Percentiles rank a stretch among this genome's conserved stretches.
These are phyloP conservation scores for Lasius platythorax DNA, from an alignment of 2,888 invertebrate genomes.

Conservation along the genomic window DNA sequence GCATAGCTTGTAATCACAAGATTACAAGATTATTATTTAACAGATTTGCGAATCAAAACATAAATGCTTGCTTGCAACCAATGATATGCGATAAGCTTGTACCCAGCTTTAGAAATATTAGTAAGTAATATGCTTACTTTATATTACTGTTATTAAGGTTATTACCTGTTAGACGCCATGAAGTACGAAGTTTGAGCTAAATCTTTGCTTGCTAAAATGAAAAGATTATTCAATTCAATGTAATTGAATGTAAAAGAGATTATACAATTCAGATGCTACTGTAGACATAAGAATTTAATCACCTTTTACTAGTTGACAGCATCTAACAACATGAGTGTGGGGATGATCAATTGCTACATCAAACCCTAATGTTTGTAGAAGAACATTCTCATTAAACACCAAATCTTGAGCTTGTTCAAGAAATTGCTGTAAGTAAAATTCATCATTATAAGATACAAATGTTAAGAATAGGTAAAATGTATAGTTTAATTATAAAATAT, in stretches of 20 bases:
- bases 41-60: conserved; percentile 47
- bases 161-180: conserved; percentile 98
- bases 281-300: conserved; percentile 28
- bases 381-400: conserved; percentile 98
- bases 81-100: neutral
- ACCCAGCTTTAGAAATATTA: neutral
- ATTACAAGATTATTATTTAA: conserved; percentile 49
- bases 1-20: neutral
- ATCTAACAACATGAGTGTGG: conserved; percentile 98
- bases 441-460: neutral
- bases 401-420: conserved; percentile 95
- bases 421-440: conserved; percentile 87
- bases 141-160: neutral
- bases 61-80: neutral
- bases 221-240: conserved; percentile 32
- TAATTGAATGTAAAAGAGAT: neutral
- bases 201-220: conserved; percentile 94
- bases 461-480: neutral
- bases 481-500: neutral
- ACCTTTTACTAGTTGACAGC: conserved; percentile 98
- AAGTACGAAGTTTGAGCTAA: conserved; percentile 99
- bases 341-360: conserved; percentile 99
- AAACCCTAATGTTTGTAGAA: conserved; percentile 98
- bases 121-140: neutral
- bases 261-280: neutral